Evolutionary conservation across 2,888 invertebrate species (phyloP), one percentile per base, ranked within the genome.

Genomic region (Drosophila siamana): DNA sequence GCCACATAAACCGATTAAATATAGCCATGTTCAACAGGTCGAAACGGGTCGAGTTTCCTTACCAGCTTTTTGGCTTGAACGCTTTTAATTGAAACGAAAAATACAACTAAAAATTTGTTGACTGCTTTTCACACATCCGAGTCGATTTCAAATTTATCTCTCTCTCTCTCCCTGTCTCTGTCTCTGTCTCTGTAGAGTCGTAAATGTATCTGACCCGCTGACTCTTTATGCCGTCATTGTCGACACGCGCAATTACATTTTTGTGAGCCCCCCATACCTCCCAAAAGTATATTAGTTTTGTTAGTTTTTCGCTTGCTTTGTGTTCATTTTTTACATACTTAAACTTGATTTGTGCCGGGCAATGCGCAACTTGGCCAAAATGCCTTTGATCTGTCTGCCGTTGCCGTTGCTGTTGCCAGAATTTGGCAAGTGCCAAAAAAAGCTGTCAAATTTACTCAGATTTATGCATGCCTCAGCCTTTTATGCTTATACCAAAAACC

Each of bases 201-300:
- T 28, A 28, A 33, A 13, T 40, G 43, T 47, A 22, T 66, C 26
- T 57, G 54, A 65, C 41, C 52, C 40, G 60, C 47, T 65, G 41
- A 13, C 38, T n/a, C 44, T 38, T 50, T 30, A 41, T 52, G 51
- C 46, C 40, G 44, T 70, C 65, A 80, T 16, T 78, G 80, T 78
- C 69, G 74, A 78, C 78, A 80, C 74, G 74, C 74, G 62, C 81
- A 78, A 78, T 80, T 74, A 70, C 70, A 65, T 69, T 65, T 47
- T 41, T 44, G 22, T 4, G 13, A 24, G 30, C 13, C 36, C 24
- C 9, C 13, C 4, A 30, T 38, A 13, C n/a, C n/a, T n/a, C n/a
- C 36, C 4, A 30, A 44, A 13, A 28, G 9, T 13, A 16, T 43
- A 33, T 46, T 54, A 38, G 13, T 38, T 28, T 24, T 40, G 11